Evolutionary conservation across 2,888 invertebrate species (phyloP), one percentile per base, ranked within the genome.

Genomic region (Pseudococcus viburni): DNA sequence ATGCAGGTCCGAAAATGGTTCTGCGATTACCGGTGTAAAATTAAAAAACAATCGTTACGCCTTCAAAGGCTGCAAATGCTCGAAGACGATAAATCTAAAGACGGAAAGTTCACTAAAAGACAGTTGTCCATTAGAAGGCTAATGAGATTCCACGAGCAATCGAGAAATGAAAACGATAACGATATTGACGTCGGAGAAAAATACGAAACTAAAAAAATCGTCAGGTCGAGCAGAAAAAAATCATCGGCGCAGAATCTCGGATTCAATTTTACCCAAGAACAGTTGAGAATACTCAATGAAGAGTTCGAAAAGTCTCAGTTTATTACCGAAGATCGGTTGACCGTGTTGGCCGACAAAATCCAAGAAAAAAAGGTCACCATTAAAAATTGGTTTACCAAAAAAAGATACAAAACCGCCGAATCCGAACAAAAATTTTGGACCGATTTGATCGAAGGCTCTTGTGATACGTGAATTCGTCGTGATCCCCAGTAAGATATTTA

Each of bases 1-100:
- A 88, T 88, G 88, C 88, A 88, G 55, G 88, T 88, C 11, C 88
- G 88, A 4, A 88, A 88, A 19, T 88, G 88, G 88, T 88, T 88
- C 83, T 88, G 88, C 83, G 88, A 88, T 19, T 80, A 88, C 22
- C 19, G 88, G 39, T 88, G 88, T 59, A 88, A 88, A 55, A 88
- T 88, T 33, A 88, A 88, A 59, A 88, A 88, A 12, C 88, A 88
- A 59, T 88, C 88, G 39, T 39, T 73, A 19, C 88, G 88, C 15
- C 83, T 83, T 39, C 88, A 88, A 39, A 42, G 80, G 46, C 46
- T 83, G 6, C 80, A 83, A 46, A 46, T 83, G 80, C 46, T 83
- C 8, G 80, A 83, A 9, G 80, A 83, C 2, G 80, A 83, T 1
- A 42, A 83, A 83, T 46, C 39, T 9, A 83, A 83, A 83, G 80